phyloP scores from a whole-genome alignment of 2,888 invertebrate species.

The Papilio demoleus region DNA sequence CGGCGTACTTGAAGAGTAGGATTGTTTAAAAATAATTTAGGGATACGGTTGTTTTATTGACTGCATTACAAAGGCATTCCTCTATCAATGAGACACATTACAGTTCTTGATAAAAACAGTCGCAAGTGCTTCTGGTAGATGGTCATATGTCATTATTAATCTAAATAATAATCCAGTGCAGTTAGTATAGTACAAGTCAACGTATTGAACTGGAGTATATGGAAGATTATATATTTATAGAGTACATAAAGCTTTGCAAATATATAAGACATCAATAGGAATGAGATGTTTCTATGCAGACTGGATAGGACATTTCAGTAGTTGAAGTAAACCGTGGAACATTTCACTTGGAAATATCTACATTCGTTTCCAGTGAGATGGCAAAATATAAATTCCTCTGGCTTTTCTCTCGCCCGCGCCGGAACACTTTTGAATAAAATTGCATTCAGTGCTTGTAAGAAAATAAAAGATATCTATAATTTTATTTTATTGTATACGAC shows the following conservation, averaged over 20 bases:
- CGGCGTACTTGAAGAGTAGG: too few relatives aligned
- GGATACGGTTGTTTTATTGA: too few relatives aligned
- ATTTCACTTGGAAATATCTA: conserved; percentile 31
- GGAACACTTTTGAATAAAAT: conserved; percentile 30
- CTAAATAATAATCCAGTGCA: too few relatives aligned
- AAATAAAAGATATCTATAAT: conserved; percentile 19
- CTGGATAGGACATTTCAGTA: conserved; percentile 18
- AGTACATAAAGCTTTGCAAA: background rate
- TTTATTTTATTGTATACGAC: conserved; percentile 17
- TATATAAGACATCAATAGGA: conserved; percentile 12
- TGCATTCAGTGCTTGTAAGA: conserved; percentile 30
- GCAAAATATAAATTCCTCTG: conserved; percentile 35
- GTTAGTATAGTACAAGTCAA: background rate
- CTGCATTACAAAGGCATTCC: too few relatives aligned
- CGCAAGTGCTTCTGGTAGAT: too few relatives aligned
- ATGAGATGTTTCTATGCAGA: conserved; percentile 15
- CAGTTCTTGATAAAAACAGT: too few relatives aligned
- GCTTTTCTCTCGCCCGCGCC: conserved; percentile 23
- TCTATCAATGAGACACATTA: too few relatives aligned
- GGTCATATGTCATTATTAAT: too few relatives aligned
- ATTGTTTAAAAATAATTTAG: too few relatives aligned
- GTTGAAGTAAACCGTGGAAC: conserved; percentile 25
- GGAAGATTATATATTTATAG: background rate
- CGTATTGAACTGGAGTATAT: background rate
- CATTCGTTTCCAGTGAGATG: conserved; percentile 21